Evolutionary conservation across 2,797 vertebrate species (phyloP), one percentile per base, ranked within the genome.

Genomic region (Pantherophis alleghaniensis): DNA sequence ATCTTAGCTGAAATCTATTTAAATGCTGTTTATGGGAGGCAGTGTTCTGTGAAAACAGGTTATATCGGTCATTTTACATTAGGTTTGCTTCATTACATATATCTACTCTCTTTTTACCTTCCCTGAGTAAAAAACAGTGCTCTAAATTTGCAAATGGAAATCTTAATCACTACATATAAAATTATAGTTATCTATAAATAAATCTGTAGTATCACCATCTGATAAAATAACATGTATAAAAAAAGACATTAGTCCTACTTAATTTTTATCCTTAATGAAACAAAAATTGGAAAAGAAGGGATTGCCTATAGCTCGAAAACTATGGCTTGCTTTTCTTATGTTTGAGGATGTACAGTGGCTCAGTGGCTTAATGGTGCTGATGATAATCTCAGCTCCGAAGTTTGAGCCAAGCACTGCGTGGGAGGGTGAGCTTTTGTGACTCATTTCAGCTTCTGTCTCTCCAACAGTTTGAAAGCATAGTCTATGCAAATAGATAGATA

Each of bases 11-110:
- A 53, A 92, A 94, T 94, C 4, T 0, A 86, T 92, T 83, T 92
- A 83, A 94, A 83, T 79, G 61, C 9, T 91, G 14, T 51, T 91
- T 86, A 3, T 87, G 92, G 63, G 69, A 93, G 13, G 26, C 18
- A 94, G 1, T 69, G 22, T 89, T 16, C 28, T 88, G 74, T 90
- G 53, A 55, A 91, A 91, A 88, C 32, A 32, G 93, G 87, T 42
- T 92, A 57, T 37, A 90, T 88, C 16, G 53, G 20, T 94, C 91
- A 94, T 95, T 95, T 92, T 94, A 32, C 56, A 37, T 94, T 94
- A 83, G 66, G 26, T 94, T 95, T 95, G 55, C 79, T 94, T 60
- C 55, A 7, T 94, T 96, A 59, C 0, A 0, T 1, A 89, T 92
- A 91, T 88, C 37, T 87, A 74, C 57, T 79, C 2, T 91, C 37